phyloP scores from a whole-genome alignment of 2,113 vertebrate genomes.

The Actinemys pallida region DNA sequence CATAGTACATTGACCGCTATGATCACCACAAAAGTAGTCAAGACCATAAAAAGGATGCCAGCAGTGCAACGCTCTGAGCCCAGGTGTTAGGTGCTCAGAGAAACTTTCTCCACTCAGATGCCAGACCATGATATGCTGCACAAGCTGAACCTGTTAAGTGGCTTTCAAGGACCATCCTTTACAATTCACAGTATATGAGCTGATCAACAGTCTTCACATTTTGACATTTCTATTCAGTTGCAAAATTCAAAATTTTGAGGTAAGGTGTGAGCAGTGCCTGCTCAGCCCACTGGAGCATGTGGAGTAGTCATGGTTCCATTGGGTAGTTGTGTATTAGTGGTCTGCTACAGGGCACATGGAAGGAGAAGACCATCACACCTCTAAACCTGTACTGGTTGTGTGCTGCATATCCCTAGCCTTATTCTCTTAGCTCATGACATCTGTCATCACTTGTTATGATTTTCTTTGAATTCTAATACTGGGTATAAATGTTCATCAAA shows the following conservation, averaged over 20 bases:
- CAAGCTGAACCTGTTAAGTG: not conserved
- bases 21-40: not conserved
- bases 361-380: fast-evolving
- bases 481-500: fast-evolving
- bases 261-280: not conserved
- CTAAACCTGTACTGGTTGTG: not conserved
- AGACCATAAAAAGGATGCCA: not conserved
- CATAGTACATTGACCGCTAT: not conserved
- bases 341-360: not conserved
- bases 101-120: not conserved
- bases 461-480: not conserved
- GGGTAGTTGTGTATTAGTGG: fast-evolving
- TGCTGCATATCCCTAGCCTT: fast-evolving
- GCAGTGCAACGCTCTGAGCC: not conserved
- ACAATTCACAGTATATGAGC: not conserved
- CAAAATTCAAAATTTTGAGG: not conserved
- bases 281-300: not conserved
- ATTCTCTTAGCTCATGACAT: fast-evolving
- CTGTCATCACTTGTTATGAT: fast-evolving
- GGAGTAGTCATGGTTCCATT: fast-evolving
- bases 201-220: not conserved
- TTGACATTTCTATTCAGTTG: not conserved
- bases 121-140: not conserved
- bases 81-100: not conserved
- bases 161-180: not conserved